Base-by-base conservation (phyloP, 2,888 invertebrate genomes). In the Toxonevra muliebris region DNA sequence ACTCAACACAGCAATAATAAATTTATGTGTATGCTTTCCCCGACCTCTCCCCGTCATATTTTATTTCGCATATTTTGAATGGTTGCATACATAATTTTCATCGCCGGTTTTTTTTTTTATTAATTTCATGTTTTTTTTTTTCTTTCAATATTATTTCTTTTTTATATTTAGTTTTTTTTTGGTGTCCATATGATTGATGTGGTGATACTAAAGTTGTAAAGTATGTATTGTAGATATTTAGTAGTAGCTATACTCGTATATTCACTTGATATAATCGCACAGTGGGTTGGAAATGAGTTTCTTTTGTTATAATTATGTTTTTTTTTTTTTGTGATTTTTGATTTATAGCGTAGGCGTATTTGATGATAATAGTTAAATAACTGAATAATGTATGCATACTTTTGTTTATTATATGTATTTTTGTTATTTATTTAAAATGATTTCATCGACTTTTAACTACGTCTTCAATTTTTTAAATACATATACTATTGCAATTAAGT, bases 141-240 rank as follows among this genome's bases (percentile, higher is more conserved):
- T 40, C 17, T 55, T 12, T 8, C 52, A 13, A 30, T 43, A n/a
- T 53, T 15, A 13, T 15, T 9, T 59, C 7, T 50, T 20, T 61
- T 59, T 42, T 40, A 17, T 59, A 48, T 20, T 50, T 48, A 50
- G n/a, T 13, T 55, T 45, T 42, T 19, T 11, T 5, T 30, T 55
- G 15, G 15, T 67, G 57, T 48, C 50, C 65, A 19, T 66, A 64
- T 68, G 71, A 69, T 71, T 69, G 69, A 71, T 71, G 67, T 65
- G 64, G 58, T 66, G 67, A 65, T 68, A 68, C 64, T 58, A 68
- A 58, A 67, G 52, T 67, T 63, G 67, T 54, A 63, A 58, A 67
- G 54, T 50, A 43, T 58, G 43, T n/a, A 65, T 63, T 42, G 42
- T 53, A 30, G 4, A 50, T 5, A 4, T 30, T 30, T 30, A 30